Evolutionary conservation across 1,140 invertebrate genomes (phyloP), one percentile per base, ranked within the genome.

Genomic region (Drosophila teissieri): DNA sequence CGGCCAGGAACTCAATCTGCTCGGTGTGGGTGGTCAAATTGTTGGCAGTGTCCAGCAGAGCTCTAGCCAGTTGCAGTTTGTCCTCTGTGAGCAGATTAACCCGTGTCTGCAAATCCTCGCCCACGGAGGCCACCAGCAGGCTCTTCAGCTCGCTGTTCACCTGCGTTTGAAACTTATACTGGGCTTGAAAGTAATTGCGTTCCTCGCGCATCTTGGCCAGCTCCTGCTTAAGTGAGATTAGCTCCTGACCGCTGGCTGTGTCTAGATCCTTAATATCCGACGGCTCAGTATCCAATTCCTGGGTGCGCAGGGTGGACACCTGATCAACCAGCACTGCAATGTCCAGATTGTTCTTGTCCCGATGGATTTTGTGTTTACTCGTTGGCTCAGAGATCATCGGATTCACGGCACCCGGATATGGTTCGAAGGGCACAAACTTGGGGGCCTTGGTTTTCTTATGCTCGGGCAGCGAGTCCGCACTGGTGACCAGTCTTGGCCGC

Each of bases 141-240:
- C 96, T 98, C 93, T 98, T 99, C 39, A 99, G 93, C 93, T 98
- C 98, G 63, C 96, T 95, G 93, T 98, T 98, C 1, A 98, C 96
- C 95, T 98, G 88, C 8, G 93, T 94, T 91, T 96, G 95, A 88
- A 95, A 95, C 79, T 95, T 96, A 4, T 96, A 93, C 73, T 97
- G 95, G 85, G 94, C 94, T 80, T 96, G 94, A 15, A 96, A 93
- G 77, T 95, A 94, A 75, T 93, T 92, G 61, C 95, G 95, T 64
- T 94, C 95, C 81, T 94, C 94, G 40, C 94, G 94, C 6, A 95
- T 85, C 91, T 93, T 69, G 0, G 91, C 65, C 14, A 77, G 69
- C 45, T 92, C 81, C 62, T 73, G 54, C 19, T 63, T 93, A 70
- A 73, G 69, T 49, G 53, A 54, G n/a, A 56, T 45, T 40, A 92